Evolutionary conservation across 2,888 invertebrate species (phyloP).

Genomic region (Parelbella ahira): DNA sequence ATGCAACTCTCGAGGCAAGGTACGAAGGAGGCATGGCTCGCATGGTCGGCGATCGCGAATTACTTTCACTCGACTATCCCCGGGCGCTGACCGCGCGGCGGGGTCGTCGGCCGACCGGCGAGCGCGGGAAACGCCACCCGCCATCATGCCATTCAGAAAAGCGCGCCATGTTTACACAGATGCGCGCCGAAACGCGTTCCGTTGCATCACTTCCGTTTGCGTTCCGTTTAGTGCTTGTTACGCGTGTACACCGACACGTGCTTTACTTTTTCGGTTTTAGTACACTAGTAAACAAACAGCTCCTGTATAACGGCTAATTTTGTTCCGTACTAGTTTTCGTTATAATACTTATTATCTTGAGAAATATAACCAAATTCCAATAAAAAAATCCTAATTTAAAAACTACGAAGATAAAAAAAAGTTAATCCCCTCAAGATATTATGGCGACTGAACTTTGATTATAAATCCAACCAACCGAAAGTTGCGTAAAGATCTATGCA

Average conservation of each 20-base stretch:
- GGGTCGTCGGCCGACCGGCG: constrained; percentile 66
- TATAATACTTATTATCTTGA: no score
- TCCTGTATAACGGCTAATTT: constrained; percentile 3
- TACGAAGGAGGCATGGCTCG: constrained; percentile 67
- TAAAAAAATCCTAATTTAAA: no score
- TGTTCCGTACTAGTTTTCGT: not conserved
- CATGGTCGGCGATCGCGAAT: constrained; percentile 72
- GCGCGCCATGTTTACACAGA: constrained; percentile 78
- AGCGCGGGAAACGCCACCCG: constrained; percentile 67
- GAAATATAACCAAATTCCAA: no score
- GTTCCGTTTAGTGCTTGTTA: constrained; percentile 65
- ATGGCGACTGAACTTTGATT: not conserved
- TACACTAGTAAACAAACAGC: constrained; percentile 19
- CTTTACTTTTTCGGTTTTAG: constrained; percentile 45
- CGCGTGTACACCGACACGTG: constrained; percentile 49
- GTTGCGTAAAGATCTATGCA: constrained; percentile 1
- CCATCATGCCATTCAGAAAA: constrained; percentile 74
- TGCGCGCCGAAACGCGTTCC: constrained; percentile 74
- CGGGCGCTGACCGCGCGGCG: constrained; percentile 69
- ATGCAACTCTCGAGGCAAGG: constrained; percentile 39
- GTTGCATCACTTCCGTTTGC: constrained; percentile 78
- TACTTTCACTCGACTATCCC: constrained; percentile 79
- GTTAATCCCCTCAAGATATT: no score
- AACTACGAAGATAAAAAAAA: no score
- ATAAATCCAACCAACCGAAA: not conserved